Evolutionary conservation across 2,888 invertebrate species (phyloP).

Genomic region (Syrphus vitripennis): DNA sequence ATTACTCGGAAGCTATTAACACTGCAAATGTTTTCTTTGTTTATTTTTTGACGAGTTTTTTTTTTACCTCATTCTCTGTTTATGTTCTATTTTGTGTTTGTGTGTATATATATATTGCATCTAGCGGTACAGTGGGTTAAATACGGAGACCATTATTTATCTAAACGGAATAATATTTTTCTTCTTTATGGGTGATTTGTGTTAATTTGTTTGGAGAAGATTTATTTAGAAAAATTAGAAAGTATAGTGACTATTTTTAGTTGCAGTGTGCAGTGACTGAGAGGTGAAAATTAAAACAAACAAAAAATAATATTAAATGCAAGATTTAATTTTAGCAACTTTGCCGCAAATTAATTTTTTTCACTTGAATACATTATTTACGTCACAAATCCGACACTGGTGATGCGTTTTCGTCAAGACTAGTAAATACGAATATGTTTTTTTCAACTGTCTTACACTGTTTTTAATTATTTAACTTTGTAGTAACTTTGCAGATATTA

Average conservation of each 20-base stretch:
- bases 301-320: background rate
- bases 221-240: background rate
- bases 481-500: too few relatives aligned
- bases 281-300: background rate
- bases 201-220: constrained; percentile 30
- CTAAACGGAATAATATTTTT: constrained; percentile 28
- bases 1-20: constrained; percentile 31
- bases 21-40: background rate
- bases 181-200: constrained; percentile 42
- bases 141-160: constrained; percentile 25
- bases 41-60: constrained; percentile 47
- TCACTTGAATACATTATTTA: too few relatives aligned
- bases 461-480: too few relatives aligned
- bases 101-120: constrained; percentile 22
- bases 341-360: too few relatives aligned
- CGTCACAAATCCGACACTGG: too few relatives aligned
- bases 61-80: constrained; percentile 34
- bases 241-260: constrained; percentile 46
- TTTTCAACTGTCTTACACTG: too few relatives aligned
- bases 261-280: background rate
- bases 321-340: background rate
- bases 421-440: too few relatives aligned
- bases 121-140: constrained; percentile 8
- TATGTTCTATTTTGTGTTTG: constrained; percentile 32
- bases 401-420: too few relatives aligned